phyloP scores from a whole-genome alignment of 2,888 invertebrate genomes.

The Drosophila setosimentum region DNA sequence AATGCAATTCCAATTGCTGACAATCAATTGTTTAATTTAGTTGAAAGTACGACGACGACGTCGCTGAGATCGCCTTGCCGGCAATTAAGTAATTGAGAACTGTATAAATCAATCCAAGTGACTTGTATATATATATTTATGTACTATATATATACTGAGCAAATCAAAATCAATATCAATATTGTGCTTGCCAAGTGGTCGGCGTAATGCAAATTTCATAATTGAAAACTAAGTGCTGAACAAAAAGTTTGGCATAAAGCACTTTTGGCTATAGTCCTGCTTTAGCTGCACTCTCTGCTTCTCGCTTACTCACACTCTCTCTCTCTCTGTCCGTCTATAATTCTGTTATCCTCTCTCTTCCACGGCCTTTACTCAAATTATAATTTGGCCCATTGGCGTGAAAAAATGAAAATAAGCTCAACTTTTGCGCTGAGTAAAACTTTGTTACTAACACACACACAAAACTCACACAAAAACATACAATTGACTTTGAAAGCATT shows the following conservation, averaged over 20 bases:
- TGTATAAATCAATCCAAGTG: slow-evolving; percentile 43
- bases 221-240: slow-evolving; percentile 78
- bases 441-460: slow-evolving; percentile 42
- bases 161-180: slow-evolving; percentile 76
- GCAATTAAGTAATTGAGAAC: slow-evolving; percentile 74
- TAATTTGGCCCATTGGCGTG: slow-evolving; percentile 72
- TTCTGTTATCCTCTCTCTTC: not conserved
- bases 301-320: not conserved
- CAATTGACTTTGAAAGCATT: slow-evolving; percentile 70
- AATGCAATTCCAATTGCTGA: slow-evolving; percentile 36
- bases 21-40: slow-evolving; percentile 69
- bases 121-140: slow-evolving; percentile 9
- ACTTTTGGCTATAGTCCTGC: slow-evolving; percentile 53
- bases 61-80: slow-evolving; percentile 10
- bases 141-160: slow-evolving; percentile 3
- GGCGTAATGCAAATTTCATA: slow-evolving; percentile 75
- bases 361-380: slow-evolving; percentile 38
- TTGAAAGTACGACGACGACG: slow-evolving; percentile 18
- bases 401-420: slow-evolving; percentile 75
- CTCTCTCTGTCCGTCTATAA: not conserved
- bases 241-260: slow-evolving; percentile 64
- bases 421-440: slow-evolving; percentile 66
- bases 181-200: slow-evolving; percentile 65
- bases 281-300: not conserved
- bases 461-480: slow-evolving; percentile 31